Evolutionary conservation across 2,888 invertebrate species (phyloP), one percentile per base, ranked within the genome.

Genomic region (Tineola bisselliella): DNA sequence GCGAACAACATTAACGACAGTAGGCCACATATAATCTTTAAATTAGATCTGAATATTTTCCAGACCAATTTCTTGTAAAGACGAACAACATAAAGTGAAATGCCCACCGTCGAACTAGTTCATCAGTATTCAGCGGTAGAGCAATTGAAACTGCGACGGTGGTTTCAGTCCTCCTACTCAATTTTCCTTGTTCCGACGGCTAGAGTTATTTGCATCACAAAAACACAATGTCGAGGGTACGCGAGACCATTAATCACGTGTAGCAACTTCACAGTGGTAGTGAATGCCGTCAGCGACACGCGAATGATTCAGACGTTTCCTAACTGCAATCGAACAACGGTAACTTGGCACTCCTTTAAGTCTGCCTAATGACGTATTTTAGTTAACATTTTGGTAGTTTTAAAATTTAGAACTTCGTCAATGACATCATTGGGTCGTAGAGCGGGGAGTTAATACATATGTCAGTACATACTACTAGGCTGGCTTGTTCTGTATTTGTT

Each of bases 161-260:
- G 76, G 76, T 56, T 56, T 78, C 77, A 75, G 79, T 75, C 81
- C 82, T 81, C 81, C 81, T 81, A 79, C 84, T 81, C 81, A 83
- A 84, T 84, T 84, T 81, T 81, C 81, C 83, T 81, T 81, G 83
- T 84, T 83, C 82, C 84, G 83, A 79, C 79, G 79, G 79, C 79
- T 81, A 78, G 77, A 84, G 82, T 84, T 82, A 86, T 86, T 86
- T 86, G 86, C 86, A 86, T 86, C 84, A 86, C 84, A 86, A 86
- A 86, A 86, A 84, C 86, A 84, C 82, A 81, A 83, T 84, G 83
- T 84, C 79, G 81, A 73, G 81, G 79, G 83, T 80, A 78, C 78
- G 81, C 79, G 76, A 72, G 77, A 79, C 81, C 80, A 86, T 86
- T 86, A 86, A 86, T 84, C 86, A 84, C 81, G 73, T 75, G 61